Evolutionary conservation across 2,797 vertebrate species (phyloP).

Genomic region (Gorsachius magnificus): DNA sequence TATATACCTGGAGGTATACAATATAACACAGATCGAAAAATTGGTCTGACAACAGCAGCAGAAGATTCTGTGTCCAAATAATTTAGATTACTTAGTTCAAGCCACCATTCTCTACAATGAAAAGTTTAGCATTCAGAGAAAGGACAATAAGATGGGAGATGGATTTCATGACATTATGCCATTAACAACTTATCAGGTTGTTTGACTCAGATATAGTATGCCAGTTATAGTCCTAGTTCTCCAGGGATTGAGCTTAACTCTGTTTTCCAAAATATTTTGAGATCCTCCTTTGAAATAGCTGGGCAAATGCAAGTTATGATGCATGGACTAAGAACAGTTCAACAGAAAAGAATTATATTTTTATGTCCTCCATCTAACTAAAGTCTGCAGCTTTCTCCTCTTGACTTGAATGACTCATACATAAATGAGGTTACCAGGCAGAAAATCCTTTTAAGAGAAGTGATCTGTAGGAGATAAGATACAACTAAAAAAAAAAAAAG

Average conservation of each 20-base stretch:
- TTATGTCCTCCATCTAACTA: not conserved
- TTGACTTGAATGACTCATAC: not conserved
- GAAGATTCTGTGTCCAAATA: not conserved
- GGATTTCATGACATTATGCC: not conserved
- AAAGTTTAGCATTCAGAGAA: not conserved
- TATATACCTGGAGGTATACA: not conserved
- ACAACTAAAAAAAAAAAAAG: slow-evolving; percentile 18
- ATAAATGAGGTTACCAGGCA: not conserved
- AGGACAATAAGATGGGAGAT: not conserved
- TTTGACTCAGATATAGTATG: not conserved
- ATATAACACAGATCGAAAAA: not conserved
- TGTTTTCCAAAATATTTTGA: not conserved
- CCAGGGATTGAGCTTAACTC: not conserved
- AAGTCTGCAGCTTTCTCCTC: not conserved
- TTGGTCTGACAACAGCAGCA: not conserved
- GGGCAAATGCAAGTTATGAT: not conserved
- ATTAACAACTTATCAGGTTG: not conserved
- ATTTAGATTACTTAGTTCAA: not conserved
- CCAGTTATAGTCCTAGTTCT: not conserved
- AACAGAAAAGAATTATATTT: not conserved
- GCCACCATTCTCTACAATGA: not conserved
- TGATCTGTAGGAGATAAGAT: not conserved
- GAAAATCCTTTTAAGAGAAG: slow-evolving; percentile 5
- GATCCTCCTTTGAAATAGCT: not conserved
- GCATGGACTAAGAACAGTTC: not conserved